Evolutionary conservation across 2,888 invertebrate genomes (phyloP), one percentile per base, ranked within the genome.

Genomic region (Drosophila tanythrix): DNA sequence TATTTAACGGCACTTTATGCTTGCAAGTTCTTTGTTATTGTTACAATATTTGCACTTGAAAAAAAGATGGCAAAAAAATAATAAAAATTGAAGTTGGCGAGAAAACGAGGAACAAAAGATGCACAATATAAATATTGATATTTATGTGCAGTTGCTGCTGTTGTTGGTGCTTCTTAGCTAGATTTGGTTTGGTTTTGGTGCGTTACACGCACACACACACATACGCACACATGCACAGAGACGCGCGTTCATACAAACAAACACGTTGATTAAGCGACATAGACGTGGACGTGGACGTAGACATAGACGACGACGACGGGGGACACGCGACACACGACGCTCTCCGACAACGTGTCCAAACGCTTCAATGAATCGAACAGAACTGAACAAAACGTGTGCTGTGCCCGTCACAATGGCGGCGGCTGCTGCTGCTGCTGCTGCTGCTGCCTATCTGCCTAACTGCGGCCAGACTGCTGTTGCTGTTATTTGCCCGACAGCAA

Each of bases 341-440:
- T 27, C 64, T 79, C 79, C 80, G 82, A 83, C 78, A 68, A 88
- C 86, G 91, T 90, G 91, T 92, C 92, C 87, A 90, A 89, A 91
- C 92, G 88, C 85, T 91, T 92, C 92, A 92, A 92, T 89, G 92
- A 91, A 89, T 89, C 88, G 90, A 90, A 92, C 82, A 92, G 91
- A 92, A 92, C 92, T 92, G 56, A 83, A 46, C 15, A 25, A 25
- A 87, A 77, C 77, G 83, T 75, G 81, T 78, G 81, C 65, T 76
- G 78, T 74, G 77, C 67, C 68, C 53, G 63, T 60, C 56, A 73
- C 60, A 35, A 61, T 57, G 57, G 51, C 66, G 61, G 73, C 64
- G 58, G 62, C 62, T 72, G 79, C 60, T 66, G 61, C 43, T 40
- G 33, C 29, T 29, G 21, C 21, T 33, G 35, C 57, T 61, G 52